phyloP scores from a whole-genome alignment of 2,113 vertebrate genomes.

The Phocoena sinus region DNA sequence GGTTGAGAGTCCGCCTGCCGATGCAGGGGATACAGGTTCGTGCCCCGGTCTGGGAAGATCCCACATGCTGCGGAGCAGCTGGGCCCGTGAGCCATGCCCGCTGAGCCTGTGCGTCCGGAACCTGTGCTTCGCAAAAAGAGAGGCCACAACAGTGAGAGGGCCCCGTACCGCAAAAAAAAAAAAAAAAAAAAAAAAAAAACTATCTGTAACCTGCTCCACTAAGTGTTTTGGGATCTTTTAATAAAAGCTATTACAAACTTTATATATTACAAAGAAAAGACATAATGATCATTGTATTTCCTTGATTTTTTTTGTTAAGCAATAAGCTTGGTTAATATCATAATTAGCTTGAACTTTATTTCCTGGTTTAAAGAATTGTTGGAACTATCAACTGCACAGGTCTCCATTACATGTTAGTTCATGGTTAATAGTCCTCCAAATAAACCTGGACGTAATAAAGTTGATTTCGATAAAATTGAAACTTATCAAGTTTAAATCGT shows the following conservation, averaged over 20 bases:
- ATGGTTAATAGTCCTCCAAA: not conserved
- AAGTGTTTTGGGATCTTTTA: not conserved
- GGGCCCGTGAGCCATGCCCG: no score
- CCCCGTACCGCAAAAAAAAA: no score
- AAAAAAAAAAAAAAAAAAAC: not conserved
- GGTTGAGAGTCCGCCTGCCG: no score
- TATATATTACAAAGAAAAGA: not conserved
- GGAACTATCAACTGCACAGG: not conserved
- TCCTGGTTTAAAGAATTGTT: not conserved
- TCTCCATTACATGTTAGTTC: not conserved
- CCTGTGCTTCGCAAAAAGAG: no score
- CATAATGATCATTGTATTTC: not conserved
- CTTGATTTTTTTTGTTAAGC: not conserved
- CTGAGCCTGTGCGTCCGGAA: no score
- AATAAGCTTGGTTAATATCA: not conserved
- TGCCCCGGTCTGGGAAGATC: no score
- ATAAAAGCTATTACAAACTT: slow-evolving; percentile 2
- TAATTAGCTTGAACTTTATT: not conserved
- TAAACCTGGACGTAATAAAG: not conserved
- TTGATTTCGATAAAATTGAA: not conserved
- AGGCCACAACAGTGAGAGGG: no score
- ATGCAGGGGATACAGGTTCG: no score
- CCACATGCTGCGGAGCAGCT: no score
- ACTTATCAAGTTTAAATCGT: not conserved
- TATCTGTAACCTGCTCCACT: not conserved